A percentile compares a stretch with the other conserved stretches of the same genome.
phyloP scores from a whole-genome alignment of 2,113 vertebrate species.

The Seriola rivoliana region DNA sequence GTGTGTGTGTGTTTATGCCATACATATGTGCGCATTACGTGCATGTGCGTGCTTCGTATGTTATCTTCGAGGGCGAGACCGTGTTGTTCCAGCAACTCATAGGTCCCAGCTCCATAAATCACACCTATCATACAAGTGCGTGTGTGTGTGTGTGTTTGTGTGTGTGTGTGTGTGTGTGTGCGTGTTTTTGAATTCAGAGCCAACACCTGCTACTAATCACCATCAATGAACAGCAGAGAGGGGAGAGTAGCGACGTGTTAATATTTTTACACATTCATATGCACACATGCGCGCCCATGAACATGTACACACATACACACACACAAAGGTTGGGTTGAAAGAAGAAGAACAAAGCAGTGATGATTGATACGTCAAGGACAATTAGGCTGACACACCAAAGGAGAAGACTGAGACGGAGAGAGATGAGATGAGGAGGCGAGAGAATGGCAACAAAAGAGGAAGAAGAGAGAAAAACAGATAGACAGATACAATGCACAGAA shows the following conservation, averaged over 20 bases:
- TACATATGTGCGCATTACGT: conserved; percentile 10
- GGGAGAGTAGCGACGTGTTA: conserved; percentile 76
- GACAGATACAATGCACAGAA: conserved; percentile 41
- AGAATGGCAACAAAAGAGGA: background rate
- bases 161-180: conserved; percentile 26
- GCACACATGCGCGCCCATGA: background rate
- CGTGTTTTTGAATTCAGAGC: conserved; percentile 59
- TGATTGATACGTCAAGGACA: conserved; percentile 68
- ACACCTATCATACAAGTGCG: conserved; percentile 62
- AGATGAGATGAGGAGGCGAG: conserved; percentile 24
- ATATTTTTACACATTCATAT: conserved; percentile 73
- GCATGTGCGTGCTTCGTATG: conserved; percentile 55
- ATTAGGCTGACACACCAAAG: conserved; percentile 59
- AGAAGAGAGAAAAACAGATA: conserved; percentile 28
- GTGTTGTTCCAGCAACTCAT: conserved; percentile 77
- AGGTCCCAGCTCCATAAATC: conserved; percentile 81
- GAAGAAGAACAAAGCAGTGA: conserved; percentile 55
- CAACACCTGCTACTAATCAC: conserved; percentile 86
- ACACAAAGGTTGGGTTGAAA: conserved; percentile 47
- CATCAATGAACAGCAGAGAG: conserved; percentile 60
- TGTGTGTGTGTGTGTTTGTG: conserved; percentile 28
- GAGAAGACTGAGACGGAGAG: background rate
- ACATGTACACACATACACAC: background rate
- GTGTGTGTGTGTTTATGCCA: conserved; percentile 30
- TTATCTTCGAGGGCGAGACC: conserved; percentile 68